Conservation (phyloP, 2,888 invertebrate genomes). For the Pelosia muscerda region DNA sequence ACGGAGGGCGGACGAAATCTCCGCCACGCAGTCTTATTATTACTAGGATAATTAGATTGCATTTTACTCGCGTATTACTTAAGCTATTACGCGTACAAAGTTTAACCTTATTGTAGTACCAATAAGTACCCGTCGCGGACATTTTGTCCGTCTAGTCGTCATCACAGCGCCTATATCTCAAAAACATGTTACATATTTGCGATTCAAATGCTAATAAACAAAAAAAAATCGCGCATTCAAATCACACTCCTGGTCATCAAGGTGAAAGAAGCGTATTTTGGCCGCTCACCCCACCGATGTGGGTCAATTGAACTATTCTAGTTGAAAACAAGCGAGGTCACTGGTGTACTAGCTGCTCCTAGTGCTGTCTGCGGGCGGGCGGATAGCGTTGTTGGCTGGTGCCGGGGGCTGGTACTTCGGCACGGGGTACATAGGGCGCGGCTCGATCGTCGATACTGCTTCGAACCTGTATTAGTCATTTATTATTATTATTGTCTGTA, state of each 20-base stretch:
- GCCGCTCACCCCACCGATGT: slow-evolving; percentile 31
- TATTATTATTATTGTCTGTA: too few species aligned
- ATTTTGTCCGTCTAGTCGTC: too few species aligned
- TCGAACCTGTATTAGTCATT: slow-evolving; percentile 67
- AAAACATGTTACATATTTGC: neutral
- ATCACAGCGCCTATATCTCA: neutral
- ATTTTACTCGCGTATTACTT: too few species aligned
- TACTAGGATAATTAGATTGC: too few species aligned
- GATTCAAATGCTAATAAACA: neutral
- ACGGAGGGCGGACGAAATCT: too few species aligned
- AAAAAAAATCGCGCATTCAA: neutral
- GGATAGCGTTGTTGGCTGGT: slow-evolving; percentile 44
- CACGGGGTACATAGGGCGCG: slow-evolving; percentile 78
- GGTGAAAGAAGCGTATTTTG: slow-evolving; percentile 21
- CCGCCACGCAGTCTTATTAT: too few species aligned
- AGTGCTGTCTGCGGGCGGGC: slow-evolving; percentile 48
- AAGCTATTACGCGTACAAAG: too few species aligned
- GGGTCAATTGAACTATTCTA: slow-evolving; percentile 40
- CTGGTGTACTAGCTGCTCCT: slow-evolving; percentile 46
- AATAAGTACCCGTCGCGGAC: too few species aligned
- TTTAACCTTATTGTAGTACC: too few species aligned
- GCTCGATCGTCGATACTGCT: slow-evolving; percentile 71
- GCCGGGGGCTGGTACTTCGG: slow-evolving; percentile 66
- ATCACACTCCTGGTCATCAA: slow-evolving; percentile 1
- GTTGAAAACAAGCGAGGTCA: slow-evolving; percentile 19